Evolutionary conservation across 2,888 invertebrate species (phyloP).

Genomic region (Eilema sororculum): DNA sequence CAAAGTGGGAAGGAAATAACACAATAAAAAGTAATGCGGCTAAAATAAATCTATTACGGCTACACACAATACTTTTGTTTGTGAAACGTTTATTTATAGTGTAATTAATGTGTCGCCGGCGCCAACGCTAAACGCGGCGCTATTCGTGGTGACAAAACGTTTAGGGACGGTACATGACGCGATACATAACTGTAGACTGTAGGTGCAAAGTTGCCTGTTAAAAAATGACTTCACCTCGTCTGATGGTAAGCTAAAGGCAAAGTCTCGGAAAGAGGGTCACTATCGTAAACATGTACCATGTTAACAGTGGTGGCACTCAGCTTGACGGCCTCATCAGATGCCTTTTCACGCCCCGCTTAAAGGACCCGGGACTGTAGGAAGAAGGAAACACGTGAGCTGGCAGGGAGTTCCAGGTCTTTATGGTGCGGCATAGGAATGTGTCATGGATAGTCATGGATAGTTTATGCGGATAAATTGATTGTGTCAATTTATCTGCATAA

Average conservation of each 20-base stretch:
- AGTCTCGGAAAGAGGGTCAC: no score
- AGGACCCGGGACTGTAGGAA: no score
- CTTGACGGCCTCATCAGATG: no score
- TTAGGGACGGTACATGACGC: slow-evolving; percentile 34
- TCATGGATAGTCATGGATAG: no score
- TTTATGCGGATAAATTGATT: not conserved
- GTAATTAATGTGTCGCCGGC: slow-evolving; percentile 69
- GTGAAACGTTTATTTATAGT: slow-evolving; percentile 64
- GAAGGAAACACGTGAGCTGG: no score
- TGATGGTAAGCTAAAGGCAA: no score
- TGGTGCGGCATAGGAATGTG: no score
- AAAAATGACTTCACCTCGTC: not conserved
- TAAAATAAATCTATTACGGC: slow-evolving; percentile 43
- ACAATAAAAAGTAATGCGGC: slow-evolving; percentile 42
- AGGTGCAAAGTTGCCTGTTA: not conserved
- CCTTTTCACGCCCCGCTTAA: no score
- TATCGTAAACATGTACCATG: no score
- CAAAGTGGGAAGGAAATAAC: slow-evolving; percentile 25
- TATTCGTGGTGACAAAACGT: slow-evolving; percentile 56
- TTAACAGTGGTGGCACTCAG: no score
- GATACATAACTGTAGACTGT: not conserved
- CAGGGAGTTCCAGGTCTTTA: no score
- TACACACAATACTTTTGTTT: slow-evolving; percentile 45
- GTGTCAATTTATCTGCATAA: not conserved
- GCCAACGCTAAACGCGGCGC: slow-evolving; percentile 58